Conservation (phyloP, 1,140 invertebrate genomes). For the Pseudomyrmex gracilis region DNA sequence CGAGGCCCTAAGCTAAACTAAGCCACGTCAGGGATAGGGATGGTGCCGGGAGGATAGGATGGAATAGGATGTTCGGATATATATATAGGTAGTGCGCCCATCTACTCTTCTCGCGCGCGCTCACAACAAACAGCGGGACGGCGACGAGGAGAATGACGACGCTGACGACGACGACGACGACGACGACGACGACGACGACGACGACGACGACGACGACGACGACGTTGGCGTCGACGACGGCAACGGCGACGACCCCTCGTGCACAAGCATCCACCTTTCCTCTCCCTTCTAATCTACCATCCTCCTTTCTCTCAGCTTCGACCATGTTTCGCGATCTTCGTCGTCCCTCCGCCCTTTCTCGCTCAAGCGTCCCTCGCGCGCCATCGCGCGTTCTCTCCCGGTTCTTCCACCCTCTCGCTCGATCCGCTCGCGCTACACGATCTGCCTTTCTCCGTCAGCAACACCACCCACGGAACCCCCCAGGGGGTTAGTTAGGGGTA, state of each 20-base stretch:
- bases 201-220: slow-evolving; percentile 38
- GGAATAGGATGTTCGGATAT: slow-evolving; percentile 68
- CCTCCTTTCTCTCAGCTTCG: slow-evolving; percentile 64
- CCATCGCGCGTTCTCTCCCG: slow-evolving; percentile 58
- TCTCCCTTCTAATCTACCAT: slow-evolving; percentile 59
- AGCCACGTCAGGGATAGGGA: slow-evolving; percentile 79
- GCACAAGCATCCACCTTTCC: slow-evolving; percentile 69
- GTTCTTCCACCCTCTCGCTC: slow-evolving; percentile 65
- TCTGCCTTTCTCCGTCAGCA: slow-evolving; percentile 65
- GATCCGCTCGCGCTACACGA: slow-evolving; percentile 55
- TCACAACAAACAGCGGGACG: slow-evolving; percentile 61
- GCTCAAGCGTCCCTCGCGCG: slow-evolving; percentile 57
- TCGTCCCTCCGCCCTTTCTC: slow-evolving; percentile 64
- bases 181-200: slow-evolving; percentile 35
- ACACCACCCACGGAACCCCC: slow-evolving; percentile 77
- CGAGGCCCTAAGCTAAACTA: slow-evolving; percentile 83
- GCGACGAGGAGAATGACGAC: slow-evolving; percentile 59
- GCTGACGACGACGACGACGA: slow-evolving; percentile 55
- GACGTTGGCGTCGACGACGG: not conserved
- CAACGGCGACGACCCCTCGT: slow-evolving; percentile 68
- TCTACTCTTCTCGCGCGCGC: slow-evolving; percentile 63
- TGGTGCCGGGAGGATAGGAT: slow-evolving; percentile 77
- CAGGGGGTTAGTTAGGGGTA: slow-evolving; percentile 85
- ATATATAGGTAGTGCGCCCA: slow-evolving; percentile 59
- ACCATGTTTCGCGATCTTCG: slow-evolving; percentile 61